Conservation (phyloP, 2,888 invertebrate genomes). For the Leucophenga montana region DNA sequence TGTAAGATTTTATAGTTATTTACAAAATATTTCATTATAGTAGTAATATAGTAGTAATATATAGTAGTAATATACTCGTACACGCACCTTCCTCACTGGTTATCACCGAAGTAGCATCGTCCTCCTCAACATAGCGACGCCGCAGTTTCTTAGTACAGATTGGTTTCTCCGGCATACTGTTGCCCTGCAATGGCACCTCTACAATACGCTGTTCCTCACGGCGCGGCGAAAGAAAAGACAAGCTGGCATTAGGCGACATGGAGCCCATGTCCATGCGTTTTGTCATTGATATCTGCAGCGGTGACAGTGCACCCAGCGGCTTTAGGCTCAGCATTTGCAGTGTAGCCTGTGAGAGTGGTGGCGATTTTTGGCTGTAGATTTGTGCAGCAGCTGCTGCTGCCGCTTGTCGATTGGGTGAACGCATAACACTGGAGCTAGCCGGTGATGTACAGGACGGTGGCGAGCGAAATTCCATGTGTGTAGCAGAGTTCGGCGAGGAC, state of each 20-base stretch:
- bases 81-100: constrained; percentile 72
- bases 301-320: constrained; percentile 69
- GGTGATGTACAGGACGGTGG: constrained; percentile 60
- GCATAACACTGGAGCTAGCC: constrained; percentile 58
- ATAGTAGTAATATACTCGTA: neutral
- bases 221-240: constrained; percentile 70
- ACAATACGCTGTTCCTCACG: constrained; percentile 71
- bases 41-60: neutral
- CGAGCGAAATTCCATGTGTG: constrained; percentile 67
- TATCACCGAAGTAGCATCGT: constrained; percentile 73
- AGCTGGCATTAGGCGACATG: constrained; percentile 68
- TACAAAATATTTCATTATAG: neutral
- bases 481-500: constrained; percentile 39
- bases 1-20: too few relatives aligned
- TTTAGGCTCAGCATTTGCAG: constrained; percentile 71
- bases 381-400: constrained; percentile 56
- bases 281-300: constrained; percentile 70
- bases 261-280: constrained; percentile 70
- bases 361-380: constrained; percentile 64
- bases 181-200: constrained; percentile 69
- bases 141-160: constrained; percentile 71
- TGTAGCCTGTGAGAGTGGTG: constrained; percentile 66
- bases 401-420: constrained; percentile 68
- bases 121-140: constrained; percentile 72
- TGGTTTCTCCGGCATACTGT: constrained; percentile 69